Conservation (phyloP, 2,113 vertebrate species). For the Antechinus stuartii region DNA sequence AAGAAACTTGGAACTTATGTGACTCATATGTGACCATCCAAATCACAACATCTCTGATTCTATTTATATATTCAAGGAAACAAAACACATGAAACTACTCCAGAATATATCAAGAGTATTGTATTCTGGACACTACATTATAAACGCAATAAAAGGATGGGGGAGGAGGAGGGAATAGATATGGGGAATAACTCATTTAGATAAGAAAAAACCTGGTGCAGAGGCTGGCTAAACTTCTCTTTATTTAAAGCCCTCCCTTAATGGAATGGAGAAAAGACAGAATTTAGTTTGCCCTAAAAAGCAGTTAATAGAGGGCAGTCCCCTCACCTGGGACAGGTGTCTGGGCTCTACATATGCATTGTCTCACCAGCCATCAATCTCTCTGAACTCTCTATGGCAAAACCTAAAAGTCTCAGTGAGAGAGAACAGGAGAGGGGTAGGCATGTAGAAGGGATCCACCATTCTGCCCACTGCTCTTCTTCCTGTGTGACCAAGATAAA, state of each 20-base stretch:
- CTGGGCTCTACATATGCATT: too few relatives aligned
- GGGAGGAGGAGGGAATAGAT: neutral
- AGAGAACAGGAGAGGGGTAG: neutral
- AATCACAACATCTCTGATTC: constrained; percentile 34
- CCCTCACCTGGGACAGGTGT: neutral
- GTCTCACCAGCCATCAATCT: neutral
- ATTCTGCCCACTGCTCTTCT: neutral
- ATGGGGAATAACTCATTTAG: neutral
- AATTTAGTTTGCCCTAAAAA: neutral
- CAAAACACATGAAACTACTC: constrained; percentile 41
- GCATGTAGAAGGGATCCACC: neutral
- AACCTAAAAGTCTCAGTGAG: neutral
- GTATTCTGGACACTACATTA: neutral
- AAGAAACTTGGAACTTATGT: constrained; percentile 21
- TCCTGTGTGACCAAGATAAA: too few relatives aligned
- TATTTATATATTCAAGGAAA: constrained; percentile 33
- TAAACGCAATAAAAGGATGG: neutral
- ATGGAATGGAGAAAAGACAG: neutral
- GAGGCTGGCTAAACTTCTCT: neutral
- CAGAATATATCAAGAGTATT: neutral
- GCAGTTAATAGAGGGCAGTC: neutral
- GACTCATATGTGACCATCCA: neutral
- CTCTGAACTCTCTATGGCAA: neutral
- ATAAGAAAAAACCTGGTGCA: neutral
- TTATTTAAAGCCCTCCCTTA: neutral